A percentile compares a stretch with the other conserved stretches of the same genome.
phyloP scores from a whole-genome alignment of 2,797 vertebrate species.

The Eremophila alpestris region DNA sequence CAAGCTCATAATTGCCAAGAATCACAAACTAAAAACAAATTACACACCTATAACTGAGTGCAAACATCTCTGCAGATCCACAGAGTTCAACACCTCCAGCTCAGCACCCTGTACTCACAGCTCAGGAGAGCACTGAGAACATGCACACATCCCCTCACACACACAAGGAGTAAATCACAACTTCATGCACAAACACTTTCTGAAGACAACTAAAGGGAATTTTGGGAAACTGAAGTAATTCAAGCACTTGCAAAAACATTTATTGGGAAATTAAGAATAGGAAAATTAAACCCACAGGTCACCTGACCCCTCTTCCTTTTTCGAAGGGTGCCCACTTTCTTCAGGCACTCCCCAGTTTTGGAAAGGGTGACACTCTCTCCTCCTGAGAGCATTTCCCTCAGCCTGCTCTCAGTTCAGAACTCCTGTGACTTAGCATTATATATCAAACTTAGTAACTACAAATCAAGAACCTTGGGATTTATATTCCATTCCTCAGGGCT shows the following conservation, averaged over 20 bases:
- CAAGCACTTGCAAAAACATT: neutral
- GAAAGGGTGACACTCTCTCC: neutral
- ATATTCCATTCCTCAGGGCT: neutral
- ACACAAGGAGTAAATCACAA: neutral
- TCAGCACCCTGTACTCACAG: neutral
- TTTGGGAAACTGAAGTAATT: neutral
- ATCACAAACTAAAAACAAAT: neutral
- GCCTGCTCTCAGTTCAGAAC: neutral
- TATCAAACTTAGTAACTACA: neutral
- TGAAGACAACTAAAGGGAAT: neutral
- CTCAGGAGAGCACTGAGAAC: neutral
- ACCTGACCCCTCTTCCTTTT: neutral
- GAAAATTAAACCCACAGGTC: neutral
- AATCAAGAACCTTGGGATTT: neutral
- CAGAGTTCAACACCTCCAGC: neutral
- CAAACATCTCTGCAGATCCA: neutral
- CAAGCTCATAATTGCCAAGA: accelerated
- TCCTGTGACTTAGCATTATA: accelerated
- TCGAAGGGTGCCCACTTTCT: neutral
- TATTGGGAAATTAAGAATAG: neutral
- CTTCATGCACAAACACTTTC: neutral
- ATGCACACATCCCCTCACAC: neutral
- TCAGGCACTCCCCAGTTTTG: neutral
- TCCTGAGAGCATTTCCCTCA: neutral
- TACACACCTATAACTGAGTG: neutral